Percentiles rank a stretch among this genome's conserved stretches.
Conservation (phyloP, 2,113 vertebrate species). For the Pygoscelis adeliae region DNA sequence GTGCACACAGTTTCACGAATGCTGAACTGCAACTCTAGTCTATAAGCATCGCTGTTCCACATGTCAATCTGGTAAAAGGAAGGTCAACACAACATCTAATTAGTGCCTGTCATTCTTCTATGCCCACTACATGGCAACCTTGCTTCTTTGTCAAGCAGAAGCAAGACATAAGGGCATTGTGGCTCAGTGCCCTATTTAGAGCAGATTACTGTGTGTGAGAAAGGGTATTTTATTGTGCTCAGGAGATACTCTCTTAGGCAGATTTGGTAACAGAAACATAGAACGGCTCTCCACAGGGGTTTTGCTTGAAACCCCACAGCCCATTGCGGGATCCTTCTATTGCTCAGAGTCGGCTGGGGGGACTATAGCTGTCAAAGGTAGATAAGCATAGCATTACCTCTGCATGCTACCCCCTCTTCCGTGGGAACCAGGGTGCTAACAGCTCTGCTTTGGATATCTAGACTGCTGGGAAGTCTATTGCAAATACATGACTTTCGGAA, state of each 20-base stretch:
- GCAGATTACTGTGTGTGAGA: not conserved
- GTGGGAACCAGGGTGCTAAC: not conserved
- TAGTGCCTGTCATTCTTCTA: no score
- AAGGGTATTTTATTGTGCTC: not conserved
- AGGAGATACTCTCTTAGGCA: not conserved
- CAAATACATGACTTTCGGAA: not conserved
- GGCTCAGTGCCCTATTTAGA: not conserved
- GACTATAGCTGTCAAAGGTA: not conserved
- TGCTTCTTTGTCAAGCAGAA: not conserved
- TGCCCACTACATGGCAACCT: not conserved
- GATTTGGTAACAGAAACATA: not conserved
- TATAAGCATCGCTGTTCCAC: not conserved
- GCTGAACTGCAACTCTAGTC: slow-evolving; percentile 59
- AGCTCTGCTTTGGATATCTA: not conserved
- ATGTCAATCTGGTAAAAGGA: slow-evolving; percentile 28
- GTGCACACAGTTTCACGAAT: slow-evolving; percentile 61
- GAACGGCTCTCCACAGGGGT: not conserved
- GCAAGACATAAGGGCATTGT: not conserved
- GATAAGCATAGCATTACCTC: not conserved
- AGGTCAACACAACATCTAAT: not conserved
- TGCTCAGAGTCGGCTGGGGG: fast-evolving
- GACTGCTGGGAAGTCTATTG: not conserved
- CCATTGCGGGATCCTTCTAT: not conserved
- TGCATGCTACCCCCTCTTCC: not conserved
- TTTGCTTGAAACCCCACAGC: not conserved